A percentile compares a stretch with the other conserved stretches of the same genome.
These are phyloP conservation scores for Strix uralensis DNA, from an alignment of 2,113 vertebrate genomes.

Conservation along the genomic window DNA sequence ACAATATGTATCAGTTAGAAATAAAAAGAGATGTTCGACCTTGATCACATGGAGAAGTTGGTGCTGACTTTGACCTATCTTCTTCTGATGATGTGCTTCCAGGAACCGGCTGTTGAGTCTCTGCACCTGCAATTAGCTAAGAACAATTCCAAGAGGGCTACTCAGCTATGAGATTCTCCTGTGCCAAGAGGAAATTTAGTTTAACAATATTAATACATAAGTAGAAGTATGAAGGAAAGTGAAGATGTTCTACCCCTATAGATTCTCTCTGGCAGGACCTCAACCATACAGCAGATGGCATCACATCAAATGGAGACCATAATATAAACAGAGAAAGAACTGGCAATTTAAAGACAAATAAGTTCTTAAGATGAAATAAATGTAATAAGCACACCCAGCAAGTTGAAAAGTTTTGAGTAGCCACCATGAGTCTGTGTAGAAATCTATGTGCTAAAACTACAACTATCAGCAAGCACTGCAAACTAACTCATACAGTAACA, in stretches of 20 bases:
- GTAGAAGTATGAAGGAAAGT: not conserved
- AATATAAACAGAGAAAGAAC: not conserved
- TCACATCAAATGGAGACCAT: not conserved
- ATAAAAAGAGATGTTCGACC: conserved; percentile 71
- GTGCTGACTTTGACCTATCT: conserved; percentile 89
- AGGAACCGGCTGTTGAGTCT: conserved; percentile 85
- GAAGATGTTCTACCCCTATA: not conserved
- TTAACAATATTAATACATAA: not conserved
- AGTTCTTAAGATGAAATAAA: not conserved
- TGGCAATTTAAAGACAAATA: not conserved
- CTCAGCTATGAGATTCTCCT: not conserved
- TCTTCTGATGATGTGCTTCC: conserved; percentile 86
- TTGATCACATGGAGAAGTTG: conserved; percentile 93
- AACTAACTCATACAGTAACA: not conserved
- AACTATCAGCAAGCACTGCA: not conserved
- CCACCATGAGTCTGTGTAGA: not conserved
- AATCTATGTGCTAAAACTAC: not conserved
- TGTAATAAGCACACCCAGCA: fast-evolving
- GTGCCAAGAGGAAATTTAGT: not conserved
- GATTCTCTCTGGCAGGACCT: not conserved
- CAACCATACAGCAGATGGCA: not conserved
- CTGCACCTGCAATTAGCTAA: conserved; percentile 91
- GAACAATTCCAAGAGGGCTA: conserved; percentile 11
- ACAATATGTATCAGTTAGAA: not conserved
- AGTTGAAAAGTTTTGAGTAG: not conserved